Conservation (phyloP, 2,888 invertebrate genomes). For the Agriopis aurantiaria region DNA sequence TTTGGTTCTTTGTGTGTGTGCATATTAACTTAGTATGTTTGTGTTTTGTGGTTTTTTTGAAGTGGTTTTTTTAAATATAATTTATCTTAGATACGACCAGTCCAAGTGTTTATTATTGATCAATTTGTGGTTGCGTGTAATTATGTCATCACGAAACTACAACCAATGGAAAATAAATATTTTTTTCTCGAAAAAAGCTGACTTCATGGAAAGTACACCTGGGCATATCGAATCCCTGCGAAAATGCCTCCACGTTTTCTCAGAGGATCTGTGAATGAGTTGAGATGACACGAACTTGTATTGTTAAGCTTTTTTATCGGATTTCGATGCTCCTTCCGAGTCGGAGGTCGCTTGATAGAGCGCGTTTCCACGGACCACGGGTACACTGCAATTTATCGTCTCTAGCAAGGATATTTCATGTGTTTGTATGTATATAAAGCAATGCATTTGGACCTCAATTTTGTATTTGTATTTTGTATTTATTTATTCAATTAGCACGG, state of each 20-base stretch:
- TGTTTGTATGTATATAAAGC: too few relatives aligned
- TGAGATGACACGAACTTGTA: constrained; percentile 68
- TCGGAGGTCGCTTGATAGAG: constrained; percentile 70
- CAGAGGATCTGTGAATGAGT: constrained; percentile 72
- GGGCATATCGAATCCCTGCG: constrained; percentile 53
- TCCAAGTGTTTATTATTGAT: too few relatives aligned
- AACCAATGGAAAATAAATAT: not conserved
- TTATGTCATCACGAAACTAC: not conserved
- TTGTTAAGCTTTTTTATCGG: constrained; percentile 74
- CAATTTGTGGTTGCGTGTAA: not conserved
- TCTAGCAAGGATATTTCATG: not conserved
- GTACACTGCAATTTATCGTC: constrained; percentile 1
- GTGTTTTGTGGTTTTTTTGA: too few relatives aligned
- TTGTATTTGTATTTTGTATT: too few relatives aligned
- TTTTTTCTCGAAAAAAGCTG: constrained; percentile 3
- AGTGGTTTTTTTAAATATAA: too few relatives aligned
- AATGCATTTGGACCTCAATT: too few relatives aligned
- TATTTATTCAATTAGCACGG: too few relatives aligned
- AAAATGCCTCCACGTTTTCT: constrained; percentile 78
- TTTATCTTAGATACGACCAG: too few relatives aligned
- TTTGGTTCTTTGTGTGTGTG: too few relatives aligned
- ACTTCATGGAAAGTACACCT: constrained; percentile 30
- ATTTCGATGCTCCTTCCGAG: constrained; percentile 72
- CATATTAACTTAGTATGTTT: too few relatives aligned
- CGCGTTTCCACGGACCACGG: constrained; percentile 56